A percentile compares a stretch with the other conserved stretches of the same genome.
phyloP scores from a whole-genome alignment of 2,113 vertebrate genomes.

The Actenoides hombroni region DNA sequence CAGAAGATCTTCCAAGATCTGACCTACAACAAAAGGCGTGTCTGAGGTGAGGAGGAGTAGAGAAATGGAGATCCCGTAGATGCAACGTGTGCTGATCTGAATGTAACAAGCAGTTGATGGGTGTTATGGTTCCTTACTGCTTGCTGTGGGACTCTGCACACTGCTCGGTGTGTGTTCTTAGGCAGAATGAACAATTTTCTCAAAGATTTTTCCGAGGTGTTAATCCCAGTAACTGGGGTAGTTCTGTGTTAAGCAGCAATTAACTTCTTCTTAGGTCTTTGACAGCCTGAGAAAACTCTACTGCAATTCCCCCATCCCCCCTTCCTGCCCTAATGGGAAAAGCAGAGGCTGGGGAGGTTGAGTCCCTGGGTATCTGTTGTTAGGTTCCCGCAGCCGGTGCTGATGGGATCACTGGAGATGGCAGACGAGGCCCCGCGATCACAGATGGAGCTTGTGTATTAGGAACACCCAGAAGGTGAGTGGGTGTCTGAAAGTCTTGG shows the following conservation, averaged over 20 bases:
- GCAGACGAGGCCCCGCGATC: not conserved
- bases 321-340: not conserved
- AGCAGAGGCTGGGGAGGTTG: not conserved
- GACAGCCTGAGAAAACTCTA: not conserved
- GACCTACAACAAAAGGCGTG: not conserved
- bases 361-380: not conserved
- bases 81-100: not conserved
- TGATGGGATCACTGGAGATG: not conserved
- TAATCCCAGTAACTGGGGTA: not conserved
- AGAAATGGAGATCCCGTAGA: not conserved
- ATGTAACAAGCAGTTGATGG: not conserved
- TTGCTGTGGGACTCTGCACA: not conserved
- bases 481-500: not conserved
- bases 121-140: not conserved
- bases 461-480: not conserved
- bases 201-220: not conserved
- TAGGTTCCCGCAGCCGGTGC: fast-evolving
- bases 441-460: fast-evolving
- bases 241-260: not conserved
- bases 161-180: not conserved
- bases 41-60: not conserved
- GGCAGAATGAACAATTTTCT: not conserved
- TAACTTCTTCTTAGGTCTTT: not conserved
- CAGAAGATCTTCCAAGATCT: not conserved
- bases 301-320: not conserved